These are phyloP conservation scores for Petrophora chlorosata DNA, from an alignment of 2,888 invertebrate species.

Conservation along the genomic window DNA sequence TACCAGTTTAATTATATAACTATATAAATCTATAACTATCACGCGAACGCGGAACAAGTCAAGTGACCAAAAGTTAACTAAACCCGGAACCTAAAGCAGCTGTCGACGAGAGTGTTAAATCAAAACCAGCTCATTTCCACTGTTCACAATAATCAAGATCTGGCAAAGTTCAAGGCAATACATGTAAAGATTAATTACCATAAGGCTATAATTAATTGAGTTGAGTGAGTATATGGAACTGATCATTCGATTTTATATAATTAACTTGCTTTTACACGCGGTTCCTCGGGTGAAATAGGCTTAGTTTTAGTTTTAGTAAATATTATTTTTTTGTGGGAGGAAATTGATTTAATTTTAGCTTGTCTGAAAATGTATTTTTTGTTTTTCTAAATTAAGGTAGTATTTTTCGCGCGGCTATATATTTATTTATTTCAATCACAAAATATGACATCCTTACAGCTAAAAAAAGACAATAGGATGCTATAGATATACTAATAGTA, in stretches of 20 bases:
- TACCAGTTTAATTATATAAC: too few species aligned
- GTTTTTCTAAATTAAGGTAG: slow-evolving; percentile 14
- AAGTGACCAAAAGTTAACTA: background rate
- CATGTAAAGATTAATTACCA: slow-evolving; percentile 38
- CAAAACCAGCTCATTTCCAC: slow-evolving; percentile 31
- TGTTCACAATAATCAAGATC: slow-evolving; percentile 34
- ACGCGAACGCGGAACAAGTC: slow-evolving; percentile 1
- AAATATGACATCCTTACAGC: too few species aligned
- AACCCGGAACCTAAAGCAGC: slow-evolving; percentile 12
- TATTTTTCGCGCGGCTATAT: slow-evolving; percentile 2
- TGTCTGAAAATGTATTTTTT: slow-evolving; percentile 1
- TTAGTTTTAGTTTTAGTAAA: too few species aligned
- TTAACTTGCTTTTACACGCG: too few species aligned
- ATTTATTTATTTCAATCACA: too few species aligned
- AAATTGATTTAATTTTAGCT: too few species aligned
- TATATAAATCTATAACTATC: too few species aligned
- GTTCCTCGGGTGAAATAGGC: too few species aligned
- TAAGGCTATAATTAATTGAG: slow-evolving; percentile 44
- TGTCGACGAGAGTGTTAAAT: slow-evolving; percentile 16
- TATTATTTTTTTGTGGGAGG: too few species aligned
- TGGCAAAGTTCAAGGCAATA: slow-evolving; percentile 49
- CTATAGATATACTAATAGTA: too few species aligned
- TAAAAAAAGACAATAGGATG: too few species aligned
- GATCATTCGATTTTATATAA: too few species aligned
- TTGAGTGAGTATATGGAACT: slow-evolving; percentile 22